A percentile compares a stretch with the other conserved stretches of the same genome.
Conservation (phyloP, 2,888 invertebrate species). For the Sphaerophoria rueppellii region DNA sequence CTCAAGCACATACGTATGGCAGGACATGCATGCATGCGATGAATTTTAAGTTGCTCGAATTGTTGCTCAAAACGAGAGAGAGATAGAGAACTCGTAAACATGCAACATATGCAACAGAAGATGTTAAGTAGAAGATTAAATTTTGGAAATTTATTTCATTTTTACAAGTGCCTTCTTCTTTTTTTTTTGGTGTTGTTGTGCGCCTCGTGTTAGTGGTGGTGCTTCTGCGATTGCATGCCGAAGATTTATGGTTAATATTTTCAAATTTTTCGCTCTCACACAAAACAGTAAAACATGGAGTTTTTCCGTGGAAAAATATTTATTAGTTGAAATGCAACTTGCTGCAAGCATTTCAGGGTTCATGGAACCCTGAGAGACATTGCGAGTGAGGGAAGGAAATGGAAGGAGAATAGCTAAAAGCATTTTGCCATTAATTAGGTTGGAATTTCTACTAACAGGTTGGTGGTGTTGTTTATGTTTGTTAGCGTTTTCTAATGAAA, state of each 20-base stretch:
- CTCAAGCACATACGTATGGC: constrained; percentile 30
- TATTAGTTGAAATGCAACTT: background rate
- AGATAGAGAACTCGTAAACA: constrained; percentile 43
- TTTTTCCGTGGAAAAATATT: constrained; percentile 6
- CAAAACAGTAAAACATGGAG: background rate
- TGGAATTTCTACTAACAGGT: constrained; percentile 2
- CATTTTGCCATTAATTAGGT: constrained; percentile 70
- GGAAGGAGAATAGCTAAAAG: constrained; percentile 55
- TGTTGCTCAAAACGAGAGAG: constrained; percentile 24
- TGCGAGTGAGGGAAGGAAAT: no score
- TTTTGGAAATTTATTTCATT: constrained; percentile 40
- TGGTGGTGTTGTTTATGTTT: background rate
- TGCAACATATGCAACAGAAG: constrained; percentile 55
- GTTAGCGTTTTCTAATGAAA: constrained; percentile 60
- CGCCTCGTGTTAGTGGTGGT: no score
- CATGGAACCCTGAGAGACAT: constrained; percentile 14
- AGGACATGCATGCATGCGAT: constrained; percentile 48
- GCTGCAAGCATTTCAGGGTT: constrained; percentile 25
- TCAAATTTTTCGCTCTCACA: constrained; percentile 52
- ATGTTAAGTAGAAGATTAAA: constrained; percentile 65
- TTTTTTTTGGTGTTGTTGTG: background rate
- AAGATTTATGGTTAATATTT: constrained; percentile 71
- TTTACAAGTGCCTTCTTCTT: constrained; percentile 12
- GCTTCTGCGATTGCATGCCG: constrained; percentile 6
- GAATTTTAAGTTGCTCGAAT: constrained; percentile 49